Evolutionary conservation across 2,113 vertebrate species (phyloP), one percentile per base, ranked within the genome.

Genomic region (Apteryx mantelli): DNA sequence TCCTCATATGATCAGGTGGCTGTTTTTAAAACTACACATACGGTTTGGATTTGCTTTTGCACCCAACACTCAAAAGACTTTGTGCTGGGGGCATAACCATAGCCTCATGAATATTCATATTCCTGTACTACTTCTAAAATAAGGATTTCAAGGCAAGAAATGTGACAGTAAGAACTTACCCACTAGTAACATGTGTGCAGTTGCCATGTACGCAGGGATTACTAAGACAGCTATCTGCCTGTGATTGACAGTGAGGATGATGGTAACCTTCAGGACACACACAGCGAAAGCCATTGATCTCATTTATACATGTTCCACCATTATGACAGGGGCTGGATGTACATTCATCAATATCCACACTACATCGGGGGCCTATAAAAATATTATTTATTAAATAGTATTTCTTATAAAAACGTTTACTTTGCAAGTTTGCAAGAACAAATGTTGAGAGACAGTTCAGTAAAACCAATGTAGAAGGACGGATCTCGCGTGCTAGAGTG

Each of bases 281-380:
- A 66, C 99, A 99, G 5, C 97, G 93, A 79, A 99, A 99, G 13
- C 98, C 97, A 1, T 99, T 99, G 71, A 98, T 94, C 69, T 98
- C 98, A 20, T 99, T 98, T n/a, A 98, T 42, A 18, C 99, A 99
- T 0, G 98, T 99, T 5, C 99, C 99, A 1, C 99, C 99, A 12
- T 99, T 99, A 88, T 98, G 98, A 76, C 99, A 99, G 2, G 99
- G 99, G 91, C 95, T 99, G 61, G 99, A 99, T n/a, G 92, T 88
- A 77, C 99, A 99, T 87, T 99, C 99, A 9, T 99, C 98, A 16
- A 99, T 99, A 86, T 99, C 99, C 50, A 97, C 86, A 1, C 98
- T 98, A 40, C 99, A 99, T 36, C 98, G 98, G 6, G 93, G 97
- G 34, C 99, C 99, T 99, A 26, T 5, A 7, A 30, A n/a, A 56